These are phyloP conservation scores for Psilanteris sp. DNA, from an alignment of 1,140 invertebrate species.

Conservation along the genomic window DNA sequence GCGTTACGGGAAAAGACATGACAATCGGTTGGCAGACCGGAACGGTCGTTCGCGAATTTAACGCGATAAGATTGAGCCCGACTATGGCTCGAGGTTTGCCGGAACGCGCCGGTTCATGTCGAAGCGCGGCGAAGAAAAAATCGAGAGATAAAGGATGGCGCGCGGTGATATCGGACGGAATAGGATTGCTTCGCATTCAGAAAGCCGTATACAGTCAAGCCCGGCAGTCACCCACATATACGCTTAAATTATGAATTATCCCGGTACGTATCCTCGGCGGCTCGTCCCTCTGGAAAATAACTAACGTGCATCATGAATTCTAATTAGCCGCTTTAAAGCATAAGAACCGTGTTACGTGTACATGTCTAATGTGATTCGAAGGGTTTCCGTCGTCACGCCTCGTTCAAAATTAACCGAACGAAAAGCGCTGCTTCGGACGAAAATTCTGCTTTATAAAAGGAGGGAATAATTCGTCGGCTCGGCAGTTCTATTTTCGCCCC, in stretches of 20 bases:
- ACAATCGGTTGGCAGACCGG: too few species aligned
- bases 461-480: too few species aligned
- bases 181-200: constrained; percentile 52
- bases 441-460: not conserved
- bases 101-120: too few species aligned
- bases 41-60: too few species aligned
- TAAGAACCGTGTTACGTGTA: constrained; percentile 42
- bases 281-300: constrained; percentile 69
- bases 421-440: not conserved
- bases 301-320: constrained; percentile 70
- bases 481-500: too few species aligned
- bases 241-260: constrained; percentile 74
- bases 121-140: too few species aligned
- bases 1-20: too few species aligned
- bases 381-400: constrained; percentile 50
- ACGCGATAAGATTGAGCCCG: too few species aligned
- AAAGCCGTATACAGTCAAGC: constrained; percentile 46
- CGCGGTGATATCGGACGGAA: constrained; percentile 41
- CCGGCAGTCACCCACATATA: constrained; percentile 66
- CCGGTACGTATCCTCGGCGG: constrained; percentile 42
- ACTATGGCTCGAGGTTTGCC: too few species aligned
- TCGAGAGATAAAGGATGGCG: constrained; percentile 27
- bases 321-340: constrained; percentile 70
- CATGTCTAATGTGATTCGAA: constrained; percentile 52
- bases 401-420: constrained; percentile 42